Evolutionary conservation across 2,888 invertebrate species (phyloP).

Genomic region (Pimpla rufipes): DNA sequence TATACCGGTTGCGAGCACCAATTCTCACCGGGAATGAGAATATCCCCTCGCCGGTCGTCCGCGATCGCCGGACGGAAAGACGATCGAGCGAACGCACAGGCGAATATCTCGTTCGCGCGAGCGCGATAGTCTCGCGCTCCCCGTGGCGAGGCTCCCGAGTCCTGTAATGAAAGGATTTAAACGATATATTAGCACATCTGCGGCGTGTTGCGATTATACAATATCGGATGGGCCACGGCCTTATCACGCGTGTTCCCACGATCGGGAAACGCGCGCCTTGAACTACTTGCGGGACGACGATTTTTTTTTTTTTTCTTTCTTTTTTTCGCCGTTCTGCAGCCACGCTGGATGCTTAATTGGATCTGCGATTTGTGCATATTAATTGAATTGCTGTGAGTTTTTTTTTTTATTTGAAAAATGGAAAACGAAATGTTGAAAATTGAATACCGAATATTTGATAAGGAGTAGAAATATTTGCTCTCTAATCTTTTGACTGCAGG

Average conservation of each 20-base stretch:
- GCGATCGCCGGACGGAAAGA: slow-evolving; percentile 36
- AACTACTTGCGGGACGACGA: not conserved
- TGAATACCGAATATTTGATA: no score
- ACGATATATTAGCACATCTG: slow-evolving; percentile 53
- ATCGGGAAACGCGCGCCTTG: slow-evolving; percentile 37
- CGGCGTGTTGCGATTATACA: slow-evolving; percentile 54
- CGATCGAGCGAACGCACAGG: slow-evolving; percentile 46
- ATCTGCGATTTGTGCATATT: no score
- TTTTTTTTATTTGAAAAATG: no score
- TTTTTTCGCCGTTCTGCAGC: not conserved
- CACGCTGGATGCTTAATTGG: no score
- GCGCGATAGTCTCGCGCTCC: slow-evolving; percentile 46
- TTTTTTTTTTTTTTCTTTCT: not conserved
- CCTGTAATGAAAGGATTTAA: slow-evolving; percentile 62
- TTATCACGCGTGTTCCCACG: slow-evolving; percentile 57
- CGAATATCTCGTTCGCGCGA: slow-evolving; percentile 24
- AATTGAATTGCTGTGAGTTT: no score
- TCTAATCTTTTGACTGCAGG: no score
- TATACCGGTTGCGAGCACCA: slow-evolving; percentile 63
- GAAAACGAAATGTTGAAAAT: no score
- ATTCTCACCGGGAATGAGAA: slow-evolving; percentile 59
- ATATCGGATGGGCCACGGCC: slow-evolving; percentile 42
- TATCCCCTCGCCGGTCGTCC: slow-evolving; percentile 62
- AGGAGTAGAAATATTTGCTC: no score
- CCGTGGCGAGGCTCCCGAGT: slow-evolving; percentile 29